Percentiles rank a stretch among this genome's conserved stretches.
phyloP scores from a whole-genome alignment of 1,140 invertebrate species.

The Hylaeus anthracinus region DNA sequence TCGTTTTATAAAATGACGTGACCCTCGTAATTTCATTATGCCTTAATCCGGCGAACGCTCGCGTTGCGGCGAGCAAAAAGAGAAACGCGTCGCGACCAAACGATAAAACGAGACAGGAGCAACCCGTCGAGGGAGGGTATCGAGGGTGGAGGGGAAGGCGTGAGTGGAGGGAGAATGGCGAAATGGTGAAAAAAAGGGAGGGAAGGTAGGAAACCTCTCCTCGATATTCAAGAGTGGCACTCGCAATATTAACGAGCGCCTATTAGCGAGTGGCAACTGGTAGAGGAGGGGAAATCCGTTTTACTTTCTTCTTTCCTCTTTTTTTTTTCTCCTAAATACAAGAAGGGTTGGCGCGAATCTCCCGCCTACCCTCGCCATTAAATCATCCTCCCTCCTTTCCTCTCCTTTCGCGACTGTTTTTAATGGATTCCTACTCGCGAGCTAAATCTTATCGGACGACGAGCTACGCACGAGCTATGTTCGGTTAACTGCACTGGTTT shows the following conservation, averaged over 20 bases:
- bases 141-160: neutral
- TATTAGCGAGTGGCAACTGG: constrained; percentile 44
- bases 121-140: neutral
- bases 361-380: constrained; percentile 12
- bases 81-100: neutral
- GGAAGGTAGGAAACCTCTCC: constrained; percentile 26
- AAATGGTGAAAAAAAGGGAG: constrained; percentile 29
- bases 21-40: constrained; percentile 54
- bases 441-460: constrained; percentile 19
- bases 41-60: constrained; percentile 49
- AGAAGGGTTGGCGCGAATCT: constrained; percentile 25
- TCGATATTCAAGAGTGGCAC: constrained; percentile 51
- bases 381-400: constrained; percentile 22
- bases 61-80: constrained; percentile 17
- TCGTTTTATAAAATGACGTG: constrained; percentile 50
- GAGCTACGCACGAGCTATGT: neutral
- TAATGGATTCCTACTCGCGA: constrained; percentile 14
- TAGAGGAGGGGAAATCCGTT: constrained; percentile 31
- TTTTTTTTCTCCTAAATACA: constrained; percentile 11
- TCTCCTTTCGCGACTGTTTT: constrained; percentile 21
- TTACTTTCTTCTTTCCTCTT: constrained; percentile 15
- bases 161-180: neutral
- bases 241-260: constrained; percentile 51
- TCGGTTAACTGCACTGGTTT: no score
- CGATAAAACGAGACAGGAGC: neutral